A percentile compares a stretch with the other conserved stretches of the same genome.
phyloP scores from a whole-genome alignment of 2,888 invertebrate species.

The Athripsodes cinereus region DNA sequence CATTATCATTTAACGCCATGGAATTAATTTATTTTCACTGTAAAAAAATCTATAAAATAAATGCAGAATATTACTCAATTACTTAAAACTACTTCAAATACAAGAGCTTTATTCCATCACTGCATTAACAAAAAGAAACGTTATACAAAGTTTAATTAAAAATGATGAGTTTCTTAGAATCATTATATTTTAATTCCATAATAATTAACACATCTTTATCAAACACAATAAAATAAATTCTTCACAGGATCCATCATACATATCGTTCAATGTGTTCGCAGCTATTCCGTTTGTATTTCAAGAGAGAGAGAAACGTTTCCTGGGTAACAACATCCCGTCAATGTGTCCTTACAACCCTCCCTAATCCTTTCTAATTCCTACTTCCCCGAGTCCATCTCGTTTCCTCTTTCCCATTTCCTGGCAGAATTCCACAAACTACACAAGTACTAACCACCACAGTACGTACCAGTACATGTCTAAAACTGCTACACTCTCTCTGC shows the following conservation, averaged over 20 bases:
- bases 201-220: not conserved
- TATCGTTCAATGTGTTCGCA: not conserved
- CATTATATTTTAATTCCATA: not conserved
- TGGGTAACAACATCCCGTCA: not conserved
- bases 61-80: no score
- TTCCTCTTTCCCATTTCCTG: not conserved
- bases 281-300: not conserved
- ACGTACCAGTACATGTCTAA: not conserved
- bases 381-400: not conserved
- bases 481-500: not conserved
- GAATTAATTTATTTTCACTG: no score
- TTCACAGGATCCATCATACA: not conserved
- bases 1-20: no score
- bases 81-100: no score
- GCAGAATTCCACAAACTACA: no score
- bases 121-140: no score
- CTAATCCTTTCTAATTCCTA: not conserved
- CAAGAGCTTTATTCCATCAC: no score
- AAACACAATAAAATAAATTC: not conserved
- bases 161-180: no score
- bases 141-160: no score
- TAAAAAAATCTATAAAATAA: no score
- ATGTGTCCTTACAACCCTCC: not conserved
- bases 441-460: not conserved
- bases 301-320: conserved; percentile 3